Evolutionary conservation across 2,797 vertebrate genomes (phyloP), one percentile per base, ranked within the genome.

Genomic region (Perodicticus potto): DNA sequence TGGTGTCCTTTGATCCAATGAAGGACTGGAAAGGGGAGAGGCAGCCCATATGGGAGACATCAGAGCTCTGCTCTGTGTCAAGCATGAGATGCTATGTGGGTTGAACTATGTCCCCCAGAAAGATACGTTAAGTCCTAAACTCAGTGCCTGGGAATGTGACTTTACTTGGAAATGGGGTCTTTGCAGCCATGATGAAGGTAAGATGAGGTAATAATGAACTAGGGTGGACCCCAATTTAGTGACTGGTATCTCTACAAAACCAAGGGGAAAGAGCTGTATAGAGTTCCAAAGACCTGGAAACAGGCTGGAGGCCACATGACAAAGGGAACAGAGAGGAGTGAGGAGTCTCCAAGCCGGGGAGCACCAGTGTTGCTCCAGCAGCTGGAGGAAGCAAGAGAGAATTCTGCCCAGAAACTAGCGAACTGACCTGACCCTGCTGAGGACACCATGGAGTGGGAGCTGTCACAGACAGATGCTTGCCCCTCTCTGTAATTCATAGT

Each of bases 101-200:
- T 10, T 12, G 9, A 34, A 55, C 34, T 29, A 43, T 34, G 29
- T 3, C 34, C 32, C 32, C 16, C 72, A 0, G 13, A 45, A 77
- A n/a, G 63, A 32, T 7, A 22, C 4, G 16, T 4, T 29, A 67
- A 43, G 22, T 29, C 45, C 32, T 23, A 8, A 17, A 27, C 20
- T 27, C 4, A 0, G 1, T 14, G 32, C 11, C 40, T 11, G 6
- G 3, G 16, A 20, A 10, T 10, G 20, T 4, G 25, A 7, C 37
- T 32, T 13, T 13, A 23, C 3, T 37, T 19, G 19, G 29, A 57
- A 43, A 25, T 19, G 27, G 69, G 29, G 45, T 29, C 45, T 89
- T 25, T 37, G 17, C 61, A 19, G 49, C 9, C 5, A 63, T 10
- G 19, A 3, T 7, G 65, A 23, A 25, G 12, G 77, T 32, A 9